These are phyloP conservation scores for Lutjanus erythropterus DNA, from an alignment of 2,113 vertebrate species.

Conservation along the genomic window DNA sequence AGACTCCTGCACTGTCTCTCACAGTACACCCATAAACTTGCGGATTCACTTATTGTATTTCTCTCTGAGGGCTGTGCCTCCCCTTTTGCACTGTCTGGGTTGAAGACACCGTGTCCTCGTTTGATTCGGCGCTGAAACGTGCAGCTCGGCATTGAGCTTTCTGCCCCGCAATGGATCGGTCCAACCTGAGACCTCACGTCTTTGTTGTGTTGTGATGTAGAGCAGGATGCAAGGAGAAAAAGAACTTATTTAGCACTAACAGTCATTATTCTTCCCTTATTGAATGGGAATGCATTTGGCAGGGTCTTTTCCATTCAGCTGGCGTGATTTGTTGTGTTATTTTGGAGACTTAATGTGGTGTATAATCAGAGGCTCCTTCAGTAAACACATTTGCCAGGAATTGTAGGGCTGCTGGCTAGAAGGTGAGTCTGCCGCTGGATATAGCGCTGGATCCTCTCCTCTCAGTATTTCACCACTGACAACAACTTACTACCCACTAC, in stretches of 20 bases:
- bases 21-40: slow-evolving; percentile 24
- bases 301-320: slow-evolving; percentile 56
- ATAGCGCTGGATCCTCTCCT: not conserved
- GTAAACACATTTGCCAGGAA: slow-evolving; percentile 72
- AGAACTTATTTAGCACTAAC: slow-evolving; percentile 60
- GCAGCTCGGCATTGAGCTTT: not conserved
- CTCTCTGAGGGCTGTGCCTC: not conserved
- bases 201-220: slow-evolving; percentile 48
- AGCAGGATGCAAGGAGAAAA: slow-evolving; percentile 36
- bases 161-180: not conserved
- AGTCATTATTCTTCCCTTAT: slow-evolving; percentile 71
- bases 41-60: slow-evolving; percentile 24
- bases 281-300: slow-evolving; percentile 72
- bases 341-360: slow-evolving; percentile 76
- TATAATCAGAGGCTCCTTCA: slow-evolving; percentile 77
- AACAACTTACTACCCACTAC: slow-evolving; percentile 31
- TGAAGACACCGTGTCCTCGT: not conserved
- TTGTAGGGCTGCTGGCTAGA: slow-evolving; percentile 34
- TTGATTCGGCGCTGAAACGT: slow-evolving; percentile 7
- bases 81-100: not conserved
- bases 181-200: not conserved
- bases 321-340: slow-evolving; percentile 80
- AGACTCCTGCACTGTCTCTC: slow-evolving; percentile 14
- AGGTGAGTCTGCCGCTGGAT: slow-evolving; percentile 30
- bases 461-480: slow-evolving; percentile 53